Conservation (phyloP, 30 jellyfish, hydroid and myxozoan genomes). For the Aurelia sp. region DNA sequence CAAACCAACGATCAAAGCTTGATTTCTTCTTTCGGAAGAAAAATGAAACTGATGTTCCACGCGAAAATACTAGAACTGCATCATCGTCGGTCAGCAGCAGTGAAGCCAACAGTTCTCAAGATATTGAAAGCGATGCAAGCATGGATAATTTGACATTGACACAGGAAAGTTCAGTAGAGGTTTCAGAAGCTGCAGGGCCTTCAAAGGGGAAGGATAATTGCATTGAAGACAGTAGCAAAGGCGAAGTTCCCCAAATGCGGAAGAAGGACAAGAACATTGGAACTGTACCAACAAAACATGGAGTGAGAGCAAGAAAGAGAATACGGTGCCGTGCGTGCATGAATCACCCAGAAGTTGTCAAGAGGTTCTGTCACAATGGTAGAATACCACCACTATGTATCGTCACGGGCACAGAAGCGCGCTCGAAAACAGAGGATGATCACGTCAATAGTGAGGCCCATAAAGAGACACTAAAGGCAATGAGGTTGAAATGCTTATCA, state of each 20-base stretch:
- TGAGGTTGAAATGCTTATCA: conserved; percentile 7
- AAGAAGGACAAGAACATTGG: no score
- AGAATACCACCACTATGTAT: conserved; percentile 33
- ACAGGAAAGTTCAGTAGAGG: conserved; percentile 25
- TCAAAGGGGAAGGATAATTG: conserved; percentile 31
- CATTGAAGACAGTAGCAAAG: conserved; percentile 39
- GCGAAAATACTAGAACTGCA: neutral
- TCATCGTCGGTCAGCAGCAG: conserved; percentile 30
- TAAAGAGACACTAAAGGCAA: conserved; percentile 25
- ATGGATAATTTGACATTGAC: conserved; percentile 19
- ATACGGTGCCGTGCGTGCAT: conserved; percentile 27
- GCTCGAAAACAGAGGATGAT: conserved; percentile 28
- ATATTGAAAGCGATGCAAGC: conserved; percentile 33
- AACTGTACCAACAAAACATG: conserved; percentile 7
- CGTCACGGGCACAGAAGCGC: conserved; percentile 25
- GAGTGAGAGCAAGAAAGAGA: conserved; percentile 21
- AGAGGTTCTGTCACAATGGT: conserved; percentile 49
- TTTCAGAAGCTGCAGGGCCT: conserved; percentile 42
- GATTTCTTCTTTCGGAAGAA: conserved; percentile 37
- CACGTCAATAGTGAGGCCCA: conserved; percentile 42
- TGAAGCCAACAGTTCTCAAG: conserved; percentile 12
- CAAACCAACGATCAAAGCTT: conserved; percentile 35
- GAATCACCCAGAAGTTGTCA: conserved; percentile 38
- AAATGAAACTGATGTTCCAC: conserved; percentile 24
- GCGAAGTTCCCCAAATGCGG: conserved; percentile 18